Percentiles rank a stretch among this genome's conserved stretches.
These are phyloP conservation scores for Tetraneura akinire DNA, from an alignment of 1,140 invertebrate species.

Conservation along the genomic window DNA sequence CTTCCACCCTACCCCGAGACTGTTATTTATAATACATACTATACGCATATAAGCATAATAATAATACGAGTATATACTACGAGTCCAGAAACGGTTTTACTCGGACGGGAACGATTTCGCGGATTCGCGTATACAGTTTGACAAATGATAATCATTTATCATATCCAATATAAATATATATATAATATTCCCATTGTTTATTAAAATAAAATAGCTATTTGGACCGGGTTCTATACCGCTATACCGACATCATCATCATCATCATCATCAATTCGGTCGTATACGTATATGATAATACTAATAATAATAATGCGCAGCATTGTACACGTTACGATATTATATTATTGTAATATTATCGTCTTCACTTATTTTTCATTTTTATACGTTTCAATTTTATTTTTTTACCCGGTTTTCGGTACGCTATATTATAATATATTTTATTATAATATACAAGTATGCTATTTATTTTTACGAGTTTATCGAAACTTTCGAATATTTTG, in stretches of 20 bases:
- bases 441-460: background rate
- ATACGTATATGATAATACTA: background rate
- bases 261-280: conserved; percentile 27
- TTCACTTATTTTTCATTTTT: conserved; percentile 48
- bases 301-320: too few species aligned
- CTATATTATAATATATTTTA: conserved; percentile 1
- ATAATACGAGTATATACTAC: background rate
- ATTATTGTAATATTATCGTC: background rate
- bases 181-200: conserved; percentile 40
- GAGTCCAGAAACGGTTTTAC: conserved; percentile 38
- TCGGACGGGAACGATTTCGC: conserved; percentile 42
- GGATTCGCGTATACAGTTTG: conserved; percentile 24
- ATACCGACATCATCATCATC: background rate
- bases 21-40: too few species aligned
- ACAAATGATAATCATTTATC: conserved; percentile 50
- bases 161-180: conserved; percentile 39
- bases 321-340: background rate
- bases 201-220: conserved; percentile 52
- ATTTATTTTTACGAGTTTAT: background rate
- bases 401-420: background rate
- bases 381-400: conserved; percentile 38
- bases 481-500: background rate
- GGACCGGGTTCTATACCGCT: too few species aligned
- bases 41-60: too few species aligned
- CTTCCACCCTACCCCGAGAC: too few species aligned